A percentile compares a stretch with the other conserved stretches of the same genome.
These are phyloP conservation scores for Gorilla gorilla DNA, from an alignment of 2,113 vertebrate species.

Conservation along the genomic window DNA sequence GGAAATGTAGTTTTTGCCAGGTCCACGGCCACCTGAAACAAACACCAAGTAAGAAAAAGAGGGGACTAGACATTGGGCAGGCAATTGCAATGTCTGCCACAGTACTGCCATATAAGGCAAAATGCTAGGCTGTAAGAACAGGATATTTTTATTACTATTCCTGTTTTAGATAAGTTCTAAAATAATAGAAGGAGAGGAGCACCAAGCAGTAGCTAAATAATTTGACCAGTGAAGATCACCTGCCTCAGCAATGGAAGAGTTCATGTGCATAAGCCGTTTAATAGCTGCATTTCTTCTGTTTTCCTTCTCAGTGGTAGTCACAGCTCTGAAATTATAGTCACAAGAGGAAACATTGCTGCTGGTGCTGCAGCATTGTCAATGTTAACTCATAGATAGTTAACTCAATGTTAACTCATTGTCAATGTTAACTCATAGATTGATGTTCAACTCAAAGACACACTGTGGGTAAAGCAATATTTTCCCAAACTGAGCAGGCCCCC, in stretches of 20 bases:
- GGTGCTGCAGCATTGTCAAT: background rate
- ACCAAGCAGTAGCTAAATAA: background rate
- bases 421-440: background rate
- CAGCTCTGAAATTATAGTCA: background rate
- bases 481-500: background rate
- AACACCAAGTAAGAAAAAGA: background rate
- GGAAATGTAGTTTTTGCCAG: conserved; percentile 8
- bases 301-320: background rate
- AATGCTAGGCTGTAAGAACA: background rate
- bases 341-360: background rate
- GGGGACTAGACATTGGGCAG: background rate
- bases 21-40: background rate
- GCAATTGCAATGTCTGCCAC: background rate
- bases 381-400: background rate
- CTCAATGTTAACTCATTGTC: too few relatives aligned
- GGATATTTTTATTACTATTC: background rate
- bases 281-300: background rate
- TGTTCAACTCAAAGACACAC: background rate
- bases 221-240: background rate
- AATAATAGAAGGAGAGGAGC: background rate
- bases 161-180: background rate
- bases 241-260: background rate
- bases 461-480: background rate
- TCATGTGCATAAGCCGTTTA: background rate
- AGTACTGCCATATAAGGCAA: background rate